Base-by-base conservation (phyloP, 2,113 vertebrate species). In the Chaetops frenatus region DNA sequence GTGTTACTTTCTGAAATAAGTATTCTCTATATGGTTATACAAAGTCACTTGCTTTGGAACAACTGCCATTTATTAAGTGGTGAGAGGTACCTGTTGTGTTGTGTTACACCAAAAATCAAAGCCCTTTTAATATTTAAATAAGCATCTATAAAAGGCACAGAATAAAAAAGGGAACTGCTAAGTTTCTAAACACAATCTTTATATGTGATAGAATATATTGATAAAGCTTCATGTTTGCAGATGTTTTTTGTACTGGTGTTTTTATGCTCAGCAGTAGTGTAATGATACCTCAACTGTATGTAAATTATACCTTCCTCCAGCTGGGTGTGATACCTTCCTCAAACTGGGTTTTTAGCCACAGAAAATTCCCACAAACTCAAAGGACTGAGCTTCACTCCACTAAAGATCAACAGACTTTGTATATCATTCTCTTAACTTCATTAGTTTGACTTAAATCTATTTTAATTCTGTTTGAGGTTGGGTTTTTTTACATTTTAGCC, bases 1-100 rank as follows among this genome's bases (percentile, higher is more conserved):
- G 28, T 48, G 48, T 47, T 54, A 23, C 9, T 81, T 72, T 60
- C 25, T 53, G 54, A 73, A 80, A 16, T 45, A 21, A 48, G 8
- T 47, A 13, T 51, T 73, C 21, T 23, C 1, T 36, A 0, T 2
- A 2, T 44, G 45, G 3, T 62, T 50, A 6, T 45, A 10, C 54
- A 21, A 58, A 73, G 33, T 66, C 56, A 74, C 21, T 90, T 82
- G 24, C 35, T 79, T 66, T 88, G 69, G 11, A 66, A 23, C 27
- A 78, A 27, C n/a, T 79, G 51, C 23, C 18, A 13, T 31, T 70
- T 78, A 29, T 22, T 61, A 71, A 62, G 11, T 90, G 40, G 24
- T 69, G 58, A 64, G 92, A 72, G 54, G 27, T 44, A 62, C 19
- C 13, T 62, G 5, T 72, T 67, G 4, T n/a, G 7, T 61, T 67